A percentile compares a stretch with the other conserved stretches of the same genome.
These are phyloP conservation scores for Ips typographus DNA, from an alignment of 1,140 invertebrate genomes.

Conservation along the genomic window DNA sequence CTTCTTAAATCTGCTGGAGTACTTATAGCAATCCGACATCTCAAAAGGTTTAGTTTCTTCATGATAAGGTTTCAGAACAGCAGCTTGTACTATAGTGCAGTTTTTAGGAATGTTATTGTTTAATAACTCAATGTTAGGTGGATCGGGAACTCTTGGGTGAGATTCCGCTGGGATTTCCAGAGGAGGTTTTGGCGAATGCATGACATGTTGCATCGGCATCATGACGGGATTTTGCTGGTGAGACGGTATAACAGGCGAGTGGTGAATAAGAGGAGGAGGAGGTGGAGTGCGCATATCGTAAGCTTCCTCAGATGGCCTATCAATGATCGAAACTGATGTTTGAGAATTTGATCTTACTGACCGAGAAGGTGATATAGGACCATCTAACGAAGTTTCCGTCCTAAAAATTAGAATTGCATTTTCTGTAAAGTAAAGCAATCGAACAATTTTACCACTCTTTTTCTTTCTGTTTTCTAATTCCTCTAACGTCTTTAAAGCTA, in stretches of 20 bases:
- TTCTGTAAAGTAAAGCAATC: neutral
- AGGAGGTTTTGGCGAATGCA: conserved; percentile 44
- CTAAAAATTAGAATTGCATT: conserved; percentile 35
- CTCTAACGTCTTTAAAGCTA: conserved; percentile 44
- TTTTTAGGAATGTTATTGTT: conserved; percentile 70
- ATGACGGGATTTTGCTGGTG: conserved; percentile 31
- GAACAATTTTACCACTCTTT: conserved; percentile 50
- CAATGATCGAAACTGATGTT: conserved; percentile 44
- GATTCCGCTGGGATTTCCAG: conserved; percentile 48
- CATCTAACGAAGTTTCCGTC: conserved; percentile 57
- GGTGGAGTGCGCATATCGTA: conserved; percentile 45
- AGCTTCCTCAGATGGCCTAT: conserved; percentile 39
- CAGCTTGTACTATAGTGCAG: conserved; percentile 80
- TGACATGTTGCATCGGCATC: conserved; percentile 17
- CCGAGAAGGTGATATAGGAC: conserved; percentile 48
- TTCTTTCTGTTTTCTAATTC: conserved; percentile 49
- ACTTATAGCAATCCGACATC: conserved; percentile 97
- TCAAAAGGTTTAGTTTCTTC: conserved; percentile 95
- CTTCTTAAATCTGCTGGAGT: conserved; percentile 78
- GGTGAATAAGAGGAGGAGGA: conserved; percentile 21
- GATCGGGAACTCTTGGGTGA: conserved; percentile 48
- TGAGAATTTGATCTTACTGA: conserved; percentile 40
- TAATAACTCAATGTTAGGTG: conserved; percentile 47
- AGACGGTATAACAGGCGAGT: conserved; percentile 39
- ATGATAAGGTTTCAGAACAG: conserved; percentile 87